A percentile compares a stretch with the other conserved stretches of the same genome.
Evolutionary conservation across 2,797 vertebrate genomes (phyloP).

Genomic region (Neoniphon sammara): DNA sequence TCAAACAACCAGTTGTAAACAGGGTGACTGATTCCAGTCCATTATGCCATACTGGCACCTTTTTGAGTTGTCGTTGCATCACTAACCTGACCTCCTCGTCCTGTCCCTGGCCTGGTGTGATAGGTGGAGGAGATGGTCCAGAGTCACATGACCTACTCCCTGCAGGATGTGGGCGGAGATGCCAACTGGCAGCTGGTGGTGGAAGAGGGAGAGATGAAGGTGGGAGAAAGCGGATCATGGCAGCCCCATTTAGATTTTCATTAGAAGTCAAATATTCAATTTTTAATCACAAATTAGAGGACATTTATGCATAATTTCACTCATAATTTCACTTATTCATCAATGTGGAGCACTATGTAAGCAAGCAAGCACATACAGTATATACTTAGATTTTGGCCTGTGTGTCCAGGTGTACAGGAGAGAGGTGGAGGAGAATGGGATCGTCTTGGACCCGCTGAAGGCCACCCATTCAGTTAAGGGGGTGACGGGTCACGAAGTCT

Average conservation of each 20-base stretch:
- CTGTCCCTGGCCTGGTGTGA: slow-evolving; percentile 10
- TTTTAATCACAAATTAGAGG: too few species aligned
- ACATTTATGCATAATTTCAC: too few species aligned
- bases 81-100: background rate
- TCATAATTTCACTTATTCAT: too few species aligned
- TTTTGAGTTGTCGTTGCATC: background rate
- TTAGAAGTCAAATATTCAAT: background rate
- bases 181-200: slow-evolving; percentile 99
- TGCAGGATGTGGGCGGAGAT: slow-evolving; percentile 97
- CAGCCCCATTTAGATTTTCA: too few species aligned
- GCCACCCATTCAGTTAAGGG: slow-evolving; percentile 96
- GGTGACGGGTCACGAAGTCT: slow-evolving; percentile 96
- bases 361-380: too few species aligned
- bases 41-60: background rate
- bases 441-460: slow-evolving; percentile 96
- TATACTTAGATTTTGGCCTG: too few species aligned
- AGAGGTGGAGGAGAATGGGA: slow-evolving; percentile 97
- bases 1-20: too few species aligned
- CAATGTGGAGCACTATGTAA: too few species aligned
- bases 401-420: slow-evolving; percentile 89
- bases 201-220: slow-evolving; percentile 99
- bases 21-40: too few species aligned
- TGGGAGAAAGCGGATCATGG: slow-evolving; percentile 54
- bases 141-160: slow-evolving; percentile 95
- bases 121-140: slow-evolving; percentile 98